Evolutionary conservation across 1,140 invertebrate species (phyloP), one percentile per base, ranked within the genome.

Genomic region (Heterodera schachtii): DNA sequence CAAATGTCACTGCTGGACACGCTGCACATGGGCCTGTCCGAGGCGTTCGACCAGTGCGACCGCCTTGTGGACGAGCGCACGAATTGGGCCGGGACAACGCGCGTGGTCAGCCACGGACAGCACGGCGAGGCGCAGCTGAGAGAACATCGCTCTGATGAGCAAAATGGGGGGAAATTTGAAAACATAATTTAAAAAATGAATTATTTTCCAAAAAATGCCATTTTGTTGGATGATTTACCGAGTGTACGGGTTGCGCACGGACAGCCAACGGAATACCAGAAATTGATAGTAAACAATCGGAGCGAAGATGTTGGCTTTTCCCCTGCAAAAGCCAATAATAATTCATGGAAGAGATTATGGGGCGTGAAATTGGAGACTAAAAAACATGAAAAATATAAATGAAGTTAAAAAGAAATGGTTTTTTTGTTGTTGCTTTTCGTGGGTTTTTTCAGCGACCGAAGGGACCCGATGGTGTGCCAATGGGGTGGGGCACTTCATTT

Each of bases 181-280:
- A 69, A 69, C n/a, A n/a, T 69, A 7, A 4, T n/a, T 4, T 69
- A 43, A 21, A 43, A n/a, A 69, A 69, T 69, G 64, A 57, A 41
- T 52, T 43, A 43, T 8, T 8, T 8, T 11, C 2, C 49, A 52
- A 52, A 52, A 52, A 8, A 6, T 2, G 49, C 52, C 52, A 6
- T 52, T 52, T 16, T 52, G 1, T 31, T 31, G 52, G 3, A 3
- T 19, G 57, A 19, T 83, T 82, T 87, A 92, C 91, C 91, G 90
- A 43, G 95, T 96, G 91, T 96, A 96, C 0, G 96, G 96, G 93
- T 98, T 98, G 86, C 96, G 93, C 79, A 95, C 93, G 7, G 96
- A 98, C 60, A 94, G 91, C 91, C 98, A 96, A 73, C 96, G 93
- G 87, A 96, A 91, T 69, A 93, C 93, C 80, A 98, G 91, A 91